These are phyloP conservation scores for Pediacus dermestoides DNA, from an alignment of 2,888 invertebrate species.

Conservation along the genomic window DNA sequence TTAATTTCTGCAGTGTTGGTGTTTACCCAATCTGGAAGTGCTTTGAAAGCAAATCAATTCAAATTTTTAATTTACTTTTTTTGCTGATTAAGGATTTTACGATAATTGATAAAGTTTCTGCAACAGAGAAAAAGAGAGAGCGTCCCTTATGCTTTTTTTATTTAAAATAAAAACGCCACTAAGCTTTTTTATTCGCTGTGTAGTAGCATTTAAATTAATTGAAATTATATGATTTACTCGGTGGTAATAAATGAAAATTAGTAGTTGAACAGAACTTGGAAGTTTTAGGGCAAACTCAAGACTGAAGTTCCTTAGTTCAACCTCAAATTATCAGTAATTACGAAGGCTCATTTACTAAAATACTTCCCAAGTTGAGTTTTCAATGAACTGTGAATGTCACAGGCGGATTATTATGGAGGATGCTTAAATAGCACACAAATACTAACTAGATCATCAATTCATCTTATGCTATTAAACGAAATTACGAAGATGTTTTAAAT, in stretches of 20 bases:
- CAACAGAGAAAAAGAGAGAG: too few species aligned
- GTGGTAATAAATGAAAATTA: slow-evolving; percentile 14
- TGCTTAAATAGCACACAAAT: slow-evolving; percentile 7
- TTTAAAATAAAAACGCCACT: too few species aligned
- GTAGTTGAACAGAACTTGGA: slow-evolving; percentile 18
- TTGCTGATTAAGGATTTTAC: too few species aligned
- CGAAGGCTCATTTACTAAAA: slow-evolving; percentile 28
- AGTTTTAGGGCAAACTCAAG: slow-evolving; percentile 12
- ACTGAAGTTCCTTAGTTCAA: slow-evolving; percentile 18
- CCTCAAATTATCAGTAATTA: slow-evolving; percentile 31
- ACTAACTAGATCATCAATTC: not conserved
- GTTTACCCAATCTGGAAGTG: too few species aligned
- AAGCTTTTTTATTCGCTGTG: too few species aligned
- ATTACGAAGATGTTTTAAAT: too few species aligned
- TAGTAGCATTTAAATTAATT: slow-evolving; percentile 2
- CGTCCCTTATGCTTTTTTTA: too few species aligned
- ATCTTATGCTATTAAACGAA: not conserved
- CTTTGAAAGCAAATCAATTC: too few species aligned
- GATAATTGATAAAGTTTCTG: too few species aligned
- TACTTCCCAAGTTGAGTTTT: slow-evolving; percentile 24
- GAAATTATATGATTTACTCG: slow-evolving; percentile 2
- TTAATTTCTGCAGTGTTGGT: too few species aligned
- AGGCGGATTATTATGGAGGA: slow-evolving; percentile 25
- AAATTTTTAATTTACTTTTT: too few species aligned
- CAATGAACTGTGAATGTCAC: slow-evolving; percentile 29